phyloP scores from a whole-genome alignment of 2,888 invertebrate species.

The Meliscaeva auricollis region DNA sequence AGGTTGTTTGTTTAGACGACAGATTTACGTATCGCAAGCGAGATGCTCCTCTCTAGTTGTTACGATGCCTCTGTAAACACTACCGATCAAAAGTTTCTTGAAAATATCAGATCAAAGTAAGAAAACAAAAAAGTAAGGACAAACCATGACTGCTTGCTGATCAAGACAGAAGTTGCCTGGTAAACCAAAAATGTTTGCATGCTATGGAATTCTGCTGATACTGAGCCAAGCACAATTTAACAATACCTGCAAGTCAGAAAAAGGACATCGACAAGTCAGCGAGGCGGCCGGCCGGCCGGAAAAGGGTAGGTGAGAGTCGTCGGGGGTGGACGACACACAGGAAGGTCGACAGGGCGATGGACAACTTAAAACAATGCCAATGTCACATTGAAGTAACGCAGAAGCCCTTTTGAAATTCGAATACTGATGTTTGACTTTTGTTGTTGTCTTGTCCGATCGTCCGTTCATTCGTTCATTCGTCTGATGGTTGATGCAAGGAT shows the following conservation, averaged over 20 bases:
- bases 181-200: constrained; percentile 66
- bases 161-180: constrained; percentile 49
- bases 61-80: constrained; percentile 53
- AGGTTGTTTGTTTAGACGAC: constrained; percentile 36
- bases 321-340: constrained; percentile 52
- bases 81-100: constrained; percentile 66
- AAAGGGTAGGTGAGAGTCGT: constrained; percentile 24
- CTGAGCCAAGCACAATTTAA: constrained; percentile 57
- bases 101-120: constrained; percentile 66
- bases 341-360: constrained; percentile 75
- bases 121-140: constrained; percentile 9
- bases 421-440: constrained; percentile 73
- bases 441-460: constrained; percentile 1
- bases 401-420: constrained; percentile 62
- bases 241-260: constrained; percentile 68
- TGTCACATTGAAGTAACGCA: constrained; percentile 71
- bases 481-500: constrained; percentile 33
- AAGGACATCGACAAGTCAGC: constrained; percentile 46
- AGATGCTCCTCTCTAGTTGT: constrained; percentile 34
- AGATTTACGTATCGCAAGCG: constrained; percentile 71
- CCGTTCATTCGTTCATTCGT: constrained; percentile 3
- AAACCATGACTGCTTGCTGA: constrained; percentile 24
- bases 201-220: constrained; percentile 71
- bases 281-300: neutral
- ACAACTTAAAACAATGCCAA: constrained; percentile 75